Percentiles rank a stretch among this genome's conserved stretches.
phyloP scores from a whole-genome alignment of 2,797 vertebrate genomes.

The Fundulus diaphanus region DNA sequence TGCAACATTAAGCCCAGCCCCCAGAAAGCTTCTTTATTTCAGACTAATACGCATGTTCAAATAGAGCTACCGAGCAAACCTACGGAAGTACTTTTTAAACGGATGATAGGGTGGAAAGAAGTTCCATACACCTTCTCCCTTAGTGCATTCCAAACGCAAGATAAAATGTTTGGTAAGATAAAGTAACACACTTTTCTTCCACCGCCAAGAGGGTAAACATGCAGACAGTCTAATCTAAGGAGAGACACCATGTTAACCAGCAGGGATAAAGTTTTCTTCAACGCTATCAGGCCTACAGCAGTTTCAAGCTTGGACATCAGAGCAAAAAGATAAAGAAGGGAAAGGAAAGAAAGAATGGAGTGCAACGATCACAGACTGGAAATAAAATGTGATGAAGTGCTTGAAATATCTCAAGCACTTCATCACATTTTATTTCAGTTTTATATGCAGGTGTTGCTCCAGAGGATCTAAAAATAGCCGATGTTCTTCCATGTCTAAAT shows the following conservation, averaged over 20 bases:
- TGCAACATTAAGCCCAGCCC: neutral
- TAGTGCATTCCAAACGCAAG: neutral
- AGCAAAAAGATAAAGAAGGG: neutral
- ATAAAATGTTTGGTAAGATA: conserved; percentile 24
- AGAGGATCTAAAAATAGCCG: too few species aligned
- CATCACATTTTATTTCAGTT: neutral
- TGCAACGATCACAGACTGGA: neutral
- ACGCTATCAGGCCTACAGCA: neutral
- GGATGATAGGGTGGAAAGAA: neutral
- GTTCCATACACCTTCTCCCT: neutral
- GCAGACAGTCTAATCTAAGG: conserved; percentile 64
- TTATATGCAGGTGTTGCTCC: neutral
- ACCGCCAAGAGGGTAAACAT: conserved; percentile 67
- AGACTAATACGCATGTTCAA: neutral
- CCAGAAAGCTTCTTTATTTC: neutral
- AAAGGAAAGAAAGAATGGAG: neutral
- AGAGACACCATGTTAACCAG: conserved; percentile 49
- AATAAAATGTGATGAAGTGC: neutral
- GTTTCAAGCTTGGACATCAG: neutral
- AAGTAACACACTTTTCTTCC: conserved; percentile 46
- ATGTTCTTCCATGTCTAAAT: neutral
- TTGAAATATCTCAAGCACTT: neutral
- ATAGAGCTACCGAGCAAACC: neutral
- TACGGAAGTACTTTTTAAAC: neutral
- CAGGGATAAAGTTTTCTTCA: neutral